Conservation (phyloP, 1,140 invertebrate genomes). For the Bombus confusus region DNA sequence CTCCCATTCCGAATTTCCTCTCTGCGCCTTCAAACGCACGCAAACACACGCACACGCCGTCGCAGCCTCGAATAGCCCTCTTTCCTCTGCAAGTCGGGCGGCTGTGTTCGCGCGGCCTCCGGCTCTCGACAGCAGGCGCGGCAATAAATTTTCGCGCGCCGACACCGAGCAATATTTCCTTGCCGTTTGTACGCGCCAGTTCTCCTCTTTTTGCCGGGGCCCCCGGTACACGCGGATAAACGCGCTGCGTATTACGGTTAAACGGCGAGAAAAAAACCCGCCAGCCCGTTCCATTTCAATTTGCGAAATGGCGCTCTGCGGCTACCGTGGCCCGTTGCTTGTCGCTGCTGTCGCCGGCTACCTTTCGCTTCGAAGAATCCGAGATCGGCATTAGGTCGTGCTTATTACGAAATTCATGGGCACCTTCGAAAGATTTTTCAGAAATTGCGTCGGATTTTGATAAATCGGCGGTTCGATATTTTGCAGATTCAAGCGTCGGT, state of each 20-base stretch:
- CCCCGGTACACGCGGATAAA: conserved; percentile 66
- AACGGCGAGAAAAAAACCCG: conserved; percentile 49
- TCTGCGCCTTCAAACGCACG: background rate
- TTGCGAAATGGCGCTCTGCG: conserved; percentile 63
- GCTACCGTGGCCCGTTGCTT: conserved; percentile 10
- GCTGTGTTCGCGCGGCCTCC: conserved; percentile 2
- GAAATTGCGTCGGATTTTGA: no score
- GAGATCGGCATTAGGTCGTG: no score
- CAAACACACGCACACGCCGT: background rate
- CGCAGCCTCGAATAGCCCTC: background rate
- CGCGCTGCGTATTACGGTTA: conserved; percentile 70
- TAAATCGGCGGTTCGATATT: no score
- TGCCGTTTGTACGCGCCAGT: conserved; percentile 70
- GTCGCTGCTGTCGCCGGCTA: conserved; percentile 7
- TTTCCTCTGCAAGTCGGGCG: background rate
- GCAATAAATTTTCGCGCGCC: conserved; percentile 71
- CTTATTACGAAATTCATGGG: no score
- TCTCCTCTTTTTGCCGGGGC: conserved; percentile 65
- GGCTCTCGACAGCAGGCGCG: conserved; percentile 51
- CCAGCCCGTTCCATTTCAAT: conserved; percentile 65
- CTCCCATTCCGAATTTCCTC: background rate
- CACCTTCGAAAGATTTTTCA: no score
- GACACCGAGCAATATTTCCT: conserved; percentile 71
- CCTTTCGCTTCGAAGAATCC: background rate
- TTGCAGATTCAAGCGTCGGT: no score